Evolutionary conservation across 2,113 vertebrate species (phyloP).

Genomic region (Donacobius atricapilla): DNA sequence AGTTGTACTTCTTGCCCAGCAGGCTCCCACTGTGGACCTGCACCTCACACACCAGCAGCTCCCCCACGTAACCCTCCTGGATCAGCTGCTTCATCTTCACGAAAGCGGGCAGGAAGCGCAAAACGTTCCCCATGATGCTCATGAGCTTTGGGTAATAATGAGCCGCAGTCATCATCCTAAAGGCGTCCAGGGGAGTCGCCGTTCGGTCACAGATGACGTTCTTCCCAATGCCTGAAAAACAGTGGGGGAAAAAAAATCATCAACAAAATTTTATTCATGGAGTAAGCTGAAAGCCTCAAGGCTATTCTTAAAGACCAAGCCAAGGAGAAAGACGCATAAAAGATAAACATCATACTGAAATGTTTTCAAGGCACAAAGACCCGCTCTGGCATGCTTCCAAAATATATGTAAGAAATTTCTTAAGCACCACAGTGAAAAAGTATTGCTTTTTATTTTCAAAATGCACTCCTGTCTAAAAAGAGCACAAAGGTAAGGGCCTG

Average conservation of each 20-base stretch:
- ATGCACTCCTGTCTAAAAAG: not conserved
- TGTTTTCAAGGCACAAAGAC: not conserved
- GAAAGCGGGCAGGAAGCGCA: slow-evolving; percentile 93
- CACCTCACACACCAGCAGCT: slow-evolving; percentile 94
- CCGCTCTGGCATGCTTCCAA: not conserved
- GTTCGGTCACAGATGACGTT: slow-evolving; percentile 98
- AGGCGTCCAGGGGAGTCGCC: slow-evolving; percentile 93
- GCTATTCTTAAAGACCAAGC: not conserved
- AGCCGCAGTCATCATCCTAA: slow-evolving; percentile 95
- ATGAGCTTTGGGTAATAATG: slow-evolving; percentile 99
- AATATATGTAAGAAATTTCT: not conserved
- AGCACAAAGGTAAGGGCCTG: not conserved
- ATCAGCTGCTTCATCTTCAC: slow-evolving; percentile 96
- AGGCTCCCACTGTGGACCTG: slow-evolving; percentile 95
- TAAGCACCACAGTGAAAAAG: not conserved
- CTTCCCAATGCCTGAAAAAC: slow-evolving; percentile 89
- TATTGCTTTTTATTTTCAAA: not conserved
- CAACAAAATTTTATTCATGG: not conserved
- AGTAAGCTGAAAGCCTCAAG: not conserved
- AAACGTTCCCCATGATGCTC: slow-evolving; percentile 97
- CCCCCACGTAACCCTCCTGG: slow-evolving; percentile 92
- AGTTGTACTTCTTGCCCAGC: slow-evolving; percentile 97
- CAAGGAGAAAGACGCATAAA: not conserved
- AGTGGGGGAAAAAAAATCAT: not conserved
- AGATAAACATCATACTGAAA: not conserved